Evolutionary conservation across 2,797 vertebrate genomes (phyloP).

Genomic region (Sebastolobus alascanus): DNA sequence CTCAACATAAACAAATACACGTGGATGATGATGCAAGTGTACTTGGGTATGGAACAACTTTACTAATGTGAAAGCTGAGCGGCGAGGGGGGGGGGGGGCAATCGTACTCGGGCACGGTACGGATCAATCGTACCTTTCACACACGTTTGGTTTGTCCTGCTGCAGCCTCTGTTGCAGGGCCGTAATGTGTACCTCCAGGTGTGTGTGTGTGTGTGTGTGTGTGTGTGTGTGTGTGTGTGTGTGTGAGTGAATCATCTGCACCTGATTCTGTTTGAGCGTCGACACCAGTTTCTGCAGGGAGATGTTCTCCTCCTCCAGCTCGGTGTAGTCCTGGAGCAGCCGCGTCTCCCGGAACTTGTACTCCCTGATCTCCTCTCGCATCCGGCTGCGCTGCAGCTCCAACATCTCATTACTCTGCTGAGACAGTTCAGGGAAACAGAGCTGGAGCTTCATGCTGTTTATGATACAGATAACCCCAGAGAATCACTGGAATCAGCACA

Average conservation of each 20-base stretch:
- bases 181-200: no score
- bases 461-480: background rate
- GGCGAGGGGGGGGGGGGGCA: no score
- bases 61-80: no score
- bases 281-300: conserved; percentile 96
- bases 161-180: background rate
- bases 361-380: conserved; percentile 95
- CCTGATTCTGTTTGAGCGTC: conserved; percentile 95
- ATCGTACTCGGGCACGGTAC: no score
- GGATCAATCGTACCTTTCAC: no score
- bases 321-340: conserved; percentile 95
- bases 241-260: conserved; percentile 54
- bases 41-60: no score
- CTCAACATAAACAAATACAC: no score
- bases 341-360: conserved; percentile 93
- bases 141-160: background rate
- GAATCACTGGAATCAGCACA: background rate
- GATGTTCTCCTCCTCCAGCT: conserved; percentile 98
- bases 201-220: no score
- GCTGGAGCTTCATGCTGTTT: conserved; percentile 12
- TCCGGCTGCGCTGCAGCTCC: conserved; percentile 92
- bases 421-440: conserved; percentile 29
- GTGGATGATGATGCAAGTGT: no score
- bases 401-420: conserved; percentile 92
- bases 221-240: no score